Percentiles rank a stretch among this genome's conserved stretches.
phyloP scores from a whole-genome alignment of 2,113 vertebrate species.

The Sclerurus mexicanus region DNA sequence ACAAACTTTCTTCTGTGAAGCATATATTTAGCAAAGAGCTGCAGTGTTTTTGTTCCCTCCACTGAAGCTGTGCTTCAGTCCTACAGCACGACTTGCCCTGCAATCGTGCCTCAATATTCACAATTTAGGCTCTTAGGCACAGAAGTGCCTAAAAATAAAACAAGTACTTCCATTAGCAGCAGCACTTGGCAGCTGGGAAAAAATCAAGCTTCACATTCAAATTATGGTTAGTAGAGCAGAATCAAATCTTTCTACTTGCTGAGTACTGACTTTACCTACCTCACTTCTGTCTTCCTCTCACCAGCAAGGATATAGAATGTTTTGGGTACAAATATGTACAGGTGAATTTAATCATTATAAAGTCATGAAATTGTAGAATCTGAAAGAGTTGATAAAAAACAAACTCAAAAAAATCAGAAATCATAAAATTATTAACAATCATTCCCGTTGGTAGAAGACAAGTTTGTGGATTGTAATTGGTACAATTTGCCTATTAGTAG shows the following conservation, averaged over 20 bases:
- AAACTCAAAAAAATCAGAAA: not conserved
- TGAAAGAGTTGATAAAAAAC: not conserved
- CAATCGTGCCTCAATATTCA: not conserved
- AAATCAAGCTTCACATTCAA: not conserved
- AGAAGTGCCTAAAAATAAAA: constrained; percentile 39
- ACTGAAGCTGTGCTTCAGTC: not conserved
- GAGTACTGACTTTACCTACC: not conserved
- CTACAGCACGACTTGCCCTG: not conserved
- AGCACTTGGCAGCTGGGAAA: not conserved
- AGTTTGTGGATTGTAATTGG: not conserved
- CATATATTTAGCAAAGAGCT: not conserved
- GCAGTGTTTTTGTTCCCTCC: not conserved
- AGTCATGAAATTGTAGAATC: not conserved
- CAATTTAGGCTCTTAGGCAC: not conserved
- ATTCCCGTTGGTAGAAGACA: not conserved
- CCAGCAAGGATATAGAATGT: not conserved
- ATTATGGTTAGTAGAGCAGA: not conserved
- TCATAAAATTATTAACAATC: not conserved
- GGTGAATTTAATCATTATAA: not conserved
- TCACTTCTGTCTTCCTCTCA: not conserved
- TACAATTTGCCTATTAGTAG: not conserved
- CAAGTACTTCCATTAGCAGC: constrained; percentile 1
- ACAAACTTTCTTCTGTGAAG: not conserved
- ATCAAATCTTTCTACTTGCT: not conserved
- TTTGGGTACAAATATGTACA: fast-evolving